phyloP scores from a whole-genome alignment of 2,797 vertebrate genomes.

The Amphiprion clarkii region DNA sequence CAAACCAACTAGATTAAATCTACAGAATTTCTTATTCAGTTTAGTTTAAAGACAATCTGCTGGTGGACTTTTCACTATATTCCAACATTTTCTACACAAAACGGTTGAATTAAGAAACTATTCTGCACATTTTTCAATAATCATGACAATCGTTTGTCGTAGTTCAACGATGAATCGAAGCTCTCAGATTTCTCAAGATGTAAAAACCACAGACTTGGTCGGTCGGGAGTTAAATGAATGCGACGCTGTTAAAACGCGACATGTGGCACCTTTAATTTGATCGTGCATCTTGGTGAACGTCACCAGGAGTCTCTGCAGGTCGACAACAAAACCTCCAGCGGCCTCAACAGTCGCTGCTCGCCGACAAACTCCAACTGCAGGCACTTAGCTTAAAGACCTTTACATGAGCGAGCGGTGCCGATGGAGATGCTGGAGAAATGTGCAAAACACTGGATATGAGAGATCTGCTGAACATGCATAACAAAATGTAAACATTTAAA shows the following conservation, averaged over 20 bases:
- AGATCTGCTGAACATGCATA: conserved; percentile 72
- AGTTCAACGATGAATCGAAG: too few relatives aligned
- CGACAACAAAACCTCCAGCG: not conserved
- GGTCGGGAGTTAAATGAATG: not conserved
- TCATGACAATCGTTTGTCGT: too few relatives aligned
- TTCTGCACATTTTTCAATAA: too few relatives aligned
- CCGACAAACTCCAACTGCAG: conserved; percentile 36
- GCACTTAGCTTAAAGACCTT: conserved; percentile 68
- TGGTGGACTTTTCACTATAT: too few relatives aligned
- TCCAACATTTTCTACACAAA: too few relatives aligned
- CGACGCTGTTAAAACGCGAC: conserved; percentile 42
- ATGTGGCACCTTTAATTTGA: conserved; percentile 53
- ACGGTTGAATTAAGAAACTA: too few relatives aligned
- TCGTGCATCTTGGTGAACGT: conserved; percentile 26
- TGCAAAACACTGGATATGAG: conserved; percentile 75
- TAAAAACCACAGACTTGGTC: too few relatives aligned
- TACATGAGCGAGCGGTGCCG: conserved; percentile 50
- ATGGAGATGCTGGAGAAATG: conserved; percentile 60
- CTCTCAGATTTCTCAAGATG: too few relatives aligned
- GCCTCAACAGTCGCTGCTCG: not conserved
- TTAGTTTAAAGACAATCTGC: too few relatives aligned
- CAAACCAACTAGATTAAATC: too few relatives aligned
- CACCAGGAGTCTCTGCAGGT: conserved; percentile 13
- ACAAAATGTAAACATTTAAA: conserved; percentile 78
- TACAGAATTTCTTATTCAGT: too few relatives aligned